Evolutionary conservation across 1,140 invertebrate species (phyloP).

Genomic region (Oscheius sp.): DNA sequence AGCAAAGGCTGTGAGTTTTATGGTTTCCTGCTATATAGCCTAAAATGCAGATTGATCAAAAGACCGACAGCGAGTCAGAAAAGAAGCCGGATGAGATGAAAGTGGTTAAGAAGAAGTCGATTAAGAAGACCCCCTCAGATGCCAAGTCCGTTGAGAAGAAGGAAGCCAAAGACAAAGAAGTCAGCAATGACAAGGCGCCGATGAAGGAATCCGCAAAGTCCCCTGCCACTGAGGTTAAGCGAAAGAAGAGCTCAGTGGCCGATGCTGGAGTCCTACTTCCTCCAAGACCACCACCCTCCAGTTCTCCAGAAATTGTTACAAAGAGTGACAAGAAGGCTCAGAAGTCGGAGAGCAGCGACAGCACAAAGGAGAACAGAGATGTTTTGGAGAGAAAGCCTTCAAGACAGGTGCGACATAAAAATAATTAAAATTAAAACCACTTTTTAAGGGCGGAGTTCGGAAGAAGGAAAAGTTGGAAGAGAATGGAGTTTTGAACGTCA

Average conservation of each 20-base stretch:
- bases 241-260: neutral
- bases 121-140: neutral
- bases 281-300: neutral
- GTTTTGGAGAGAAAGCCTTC: constrained; percentile 8
- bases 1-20: neutral
- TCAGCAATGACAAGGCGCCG: neutral
- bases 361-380: constrained; percentile 26
- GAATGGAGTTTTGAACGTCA: constrained; percentile 15
- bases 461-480: constrained; percentile 14
- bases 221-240: neutral
- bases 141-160: neutral
- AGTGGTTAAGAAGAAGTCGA: constrained; percentile 10
- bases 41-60: neutral
- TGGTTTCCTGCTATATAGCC: too few relatives aligned
- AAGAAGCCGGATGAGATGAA: neutral
- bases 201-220: constrained; percentile 1
- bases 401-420: constrained; percentile 7
- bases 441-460: constrained; percentile 19
- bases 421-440: neutral
- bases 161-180: constrained; percentile 16
- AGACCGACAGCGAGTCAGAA: neutral
- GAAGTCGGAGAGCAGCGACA: constrained; percentile 17
- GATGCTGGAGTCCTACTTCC: neutral
- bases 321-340: neutral
- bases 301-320: neutral